Base-by-base conservation (phyloP, 2,888 invertebrate genomes). In the Drosophila birchii region DNA sequence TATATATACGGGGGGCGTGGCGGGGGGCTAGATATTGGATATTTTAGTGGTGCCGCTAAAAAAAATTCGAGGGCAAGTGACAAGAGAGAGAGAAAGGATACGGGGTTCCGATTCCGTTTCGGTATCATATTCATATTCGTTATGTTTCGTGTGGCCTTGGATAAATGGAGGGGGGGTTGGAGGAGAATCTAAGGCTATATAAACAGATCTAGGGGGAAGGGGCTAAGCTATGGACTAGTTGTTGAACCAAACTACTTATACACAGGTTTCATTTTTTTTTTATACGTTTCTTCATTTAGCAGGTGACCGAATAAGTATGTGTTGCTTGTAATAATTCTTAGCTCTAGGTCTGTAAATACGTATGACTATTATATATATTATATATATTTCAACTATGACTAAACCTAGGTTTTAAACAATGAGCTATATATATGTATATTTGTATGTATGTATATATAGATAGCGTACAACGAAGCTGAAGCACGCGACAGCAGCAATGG, bases 221-320 rank as follows among this genome's bases (percentile, higher is more conserved):
- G 45, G 8, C 64, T 59, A 59, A 39, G 26, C 51, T 56, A 66
- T 43, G 36, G 36, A 36, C 70, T 69, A 69, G 38, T 49, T 55
- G 20, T 67, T 67, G 79, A 72, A 74, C 74, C 80, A 77, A 80
- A 77, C 79, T 81, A 80, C 75, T 73, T 75, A 68, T 80, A 79
- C 79, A 78, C 62, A 59, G 49, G 56, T 53, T 29, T 34, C 2
- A 9, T 34, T 34, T 26, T 36, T 26, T 26, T 26, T 34, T 12
- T 39, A 29, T 51, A 14, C 38, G 9, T 44, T 11, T 29, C 20
- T 18, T 43, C 47, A 59, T 60, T 70, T 56, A 53, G 66, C 49
- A 64, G 38, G 26, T 70, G 60, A 34, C 41, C 60, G 58, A 57
- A 41, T 5, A 26, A 16, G 36, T 20, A 29, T n/a, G 43, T 51